Evolutionary conservation across 2,113 vertebrate genomes (phyloP).

Genomic region (Takifugu bimaculatus): DNA sequence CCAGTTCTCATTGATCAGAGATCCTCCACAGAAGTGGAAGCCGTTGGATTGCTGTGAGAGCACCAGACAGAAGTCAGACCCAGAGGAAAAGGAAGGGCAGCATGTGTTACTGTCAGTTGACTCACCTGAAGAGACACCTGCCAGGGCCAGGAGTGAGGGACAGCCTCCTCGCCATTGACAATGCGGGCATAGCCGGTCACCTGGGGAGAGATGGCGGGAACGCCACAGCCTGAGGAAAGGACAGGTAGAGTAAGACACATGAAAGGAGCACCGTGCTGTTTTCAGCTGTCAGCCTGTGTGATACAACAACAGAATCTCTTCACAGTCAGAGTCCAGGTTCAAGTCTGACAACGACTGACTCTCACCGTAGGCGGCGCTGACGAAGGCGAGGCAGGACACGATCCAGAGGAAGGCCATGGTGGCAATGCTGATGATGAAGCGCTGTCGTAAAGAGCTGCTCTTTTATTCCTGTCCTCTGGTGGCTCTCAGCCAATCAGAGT

Average conservation of each 20-base stretch:
- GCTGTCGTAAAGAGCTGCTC: neutral
- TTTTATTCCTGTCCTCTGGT: conserved; percentile 32
- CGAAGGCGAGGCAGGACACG: conserved; percentile 61
- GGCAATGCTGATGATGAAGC: conserved; percentile 21
- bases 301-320: neutral
- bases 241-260: neutral
- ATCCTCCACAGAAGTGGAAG: conserved; percentile 79
- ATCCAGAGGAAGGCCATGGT: conserved; percentile 74
- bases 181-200: conserved; percentile 68
- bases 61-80: neutral
- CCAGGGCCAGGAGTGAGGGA: conserved; percentile 75
- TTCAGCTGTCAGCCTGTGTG: neutral
- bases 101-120: conserved; percentile 8
- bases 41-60: conserved; percentile 70
- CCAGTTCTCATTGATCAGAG: conserved; percentile 77
- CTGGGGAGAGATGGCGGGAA: conserved; percentile 67
- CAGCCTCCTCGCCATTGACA: conserved; percentile 73
- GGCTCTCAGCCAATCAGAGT: conserved; percentile 33
- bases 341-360: neutral
- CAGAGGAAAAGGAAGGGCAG: neutral
- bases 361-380: conserved; percentile 61
- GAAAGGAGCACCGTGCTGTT: neutral
- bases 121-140: conserved; percentile 74
- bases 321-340: neutral
- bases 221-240: conserved; percentile 56